These are phyloP conservation scores for Microcebus tavaratra DNA, from an alignment of 2,113 vertebrate genomes.

Conservation along the genomic window DNA sequence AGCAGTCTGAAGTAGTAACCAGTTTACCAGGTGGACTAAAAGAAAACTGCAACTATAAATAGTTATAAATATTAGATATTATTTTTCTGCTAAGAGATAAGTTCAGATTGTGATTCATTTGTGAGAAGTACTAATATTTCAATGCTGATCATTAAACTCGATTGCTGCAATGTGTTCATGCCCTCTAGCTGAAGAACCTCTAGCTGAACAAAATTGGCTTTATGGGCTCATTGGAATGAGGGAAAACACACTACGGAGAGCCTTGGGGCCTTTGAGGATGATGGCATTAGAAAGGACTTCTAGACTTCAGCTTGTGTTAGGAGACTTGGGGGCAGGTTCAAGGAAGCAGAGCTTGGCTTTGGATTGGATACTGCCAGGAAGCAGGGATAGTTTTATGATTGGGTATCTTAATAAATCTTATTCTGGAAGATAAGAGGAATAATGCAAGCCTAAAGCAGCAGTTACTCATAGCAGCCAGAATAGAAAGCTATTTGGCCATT, in stretches of 20 bases:
- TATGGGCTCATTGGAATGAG: neutral
- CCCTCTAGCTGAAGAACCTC: neutral
- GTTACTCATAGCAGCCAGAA: neutral
- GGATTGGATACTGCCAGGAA: neutral
- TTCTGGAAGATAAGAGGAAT: neutral
- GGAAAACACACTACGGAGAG: neutral
- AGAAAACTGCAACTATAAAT: neutral
- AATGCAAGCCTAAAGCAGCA: neutral
- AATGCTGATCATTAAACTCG: neutral
- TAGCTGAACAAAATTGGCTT: neutral
- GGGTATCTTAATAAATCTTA: neutral
- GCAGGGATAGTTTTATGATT: neutral
- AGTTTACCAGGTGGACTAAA: neutral
- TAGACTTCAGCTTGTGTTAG: neutral
- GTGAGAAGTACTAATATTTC: neutral
- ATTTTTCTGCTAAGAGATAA: conserved; percentile 12
- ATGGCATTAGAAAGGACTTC: neutral
- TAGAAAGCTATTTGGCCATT: neutral
- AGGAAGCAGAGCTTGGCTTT: neutral
- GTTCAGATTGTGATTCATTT: conserved; percentile 25
- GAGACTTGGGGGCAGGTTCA: neutral
- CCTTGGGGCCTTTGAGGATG: neutral
- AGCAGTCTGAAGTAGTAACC: neutral
- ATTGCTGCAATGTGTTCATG: neutral
- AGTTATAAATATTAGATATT: neutral